Evolutionary conservation across 2,113 vertebrate genomes (phyloP), one percentile per base, ranked within the genome.

Genomic region (Willisornis vidua): DNA sequence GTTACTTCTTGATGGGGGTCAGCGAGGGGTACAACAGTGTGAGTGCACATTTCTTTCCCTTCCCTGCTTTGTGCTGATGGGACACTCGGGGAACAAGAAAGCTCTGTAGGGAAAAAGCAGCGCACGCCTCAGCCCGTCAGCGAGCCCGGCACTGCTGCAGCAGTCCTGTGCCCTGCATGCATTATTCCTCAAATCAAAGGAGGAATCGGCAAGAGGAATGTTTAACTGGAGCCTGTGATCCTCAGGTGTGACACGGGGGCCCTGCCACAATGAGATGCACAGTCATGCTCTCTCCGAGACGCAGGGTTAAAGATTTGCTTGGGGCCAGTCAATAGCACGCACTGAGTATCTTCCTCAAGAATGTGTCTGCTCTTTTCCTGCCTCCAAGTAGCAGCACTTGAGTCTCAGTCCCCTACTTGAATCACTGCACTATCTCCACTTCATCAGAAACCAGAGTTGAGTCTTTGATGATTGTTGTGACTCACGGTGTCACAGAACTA

Each of bases 381-480:
- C 94, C 96, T 94, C 96, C 95, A 91, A 97, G 97, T 94, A 94
- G 96, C 92, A 91, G 92, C 95, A 95, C 96, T 97, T 96, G 94
- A 97, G 95, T 97, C 94, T 94, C 93, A 94, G 97, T 95, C 94
- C 96, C 94, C 95, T 96, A 97, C 97, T 97, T 97, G 97, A 97
- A 96, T 97, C 96, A 96, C 96, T 95, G 93, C 94, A 83, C 97
- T 98, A 97, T 97, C 97, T 97, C 97, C 97, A 97, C 97, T 97
- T 98, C 97, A 97, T 97, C 97, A 97, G 97, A 93, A 97, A 95
- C 94, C 95, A 20, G 96, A 96, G 96, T 96, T 83, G 96, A 97
- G 96, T 96, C 97, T 97, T 97, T 98, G 97, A 97, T 97, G 97
- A 97, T 97, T 97, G 97, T 97, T 96, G 97, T 97, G 97, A 95